These are phyloP conservation scores for Tenebrio molitor DNA, from an alignment of 1,140 invertebrate species.

Conservation along the genomic window DNA sequence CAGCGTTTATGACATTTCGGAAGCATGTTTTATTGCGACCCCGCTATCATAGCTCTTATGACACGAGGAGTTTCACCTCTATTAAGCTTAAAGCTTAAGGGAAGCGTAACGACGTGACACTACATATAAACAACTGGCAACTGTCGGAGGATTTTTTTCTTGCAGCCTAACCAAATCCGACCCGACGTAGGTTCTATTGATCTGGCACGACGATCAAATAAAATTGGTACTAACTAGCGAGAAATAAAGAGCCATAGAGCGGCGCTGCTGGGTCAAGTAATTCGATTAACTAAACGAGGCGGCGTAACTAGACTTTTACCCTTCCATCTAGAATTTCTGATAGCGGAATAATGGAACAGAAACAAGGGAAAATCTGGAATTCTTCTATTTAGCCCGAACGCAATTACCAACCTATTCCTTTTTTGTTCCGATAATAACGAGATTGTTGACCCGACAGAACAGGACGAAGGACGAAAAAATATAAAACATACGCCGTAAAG, in stretches of 20 bases:
- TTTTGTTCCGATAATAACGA: too few relatives aligned
- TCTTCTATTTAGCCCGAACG: background rate
- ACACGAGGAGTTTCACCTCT: slow-evolving; percentile 20
- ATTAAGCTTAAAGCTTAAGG: slow-evolving; percentile 31
- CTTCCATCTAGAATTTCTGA: slow-evolving; percentile 33
- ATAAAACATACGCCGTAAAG: too few relatives aligned
- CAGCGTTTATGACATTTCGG: slow-evolving; percentile 32
- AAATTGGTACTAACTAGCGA: slow-evolving; percentile 15
- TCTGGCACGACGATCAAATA: slow-evolving; percentile 5
- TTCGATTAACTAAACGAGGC: slow-evolving; percentile 38
- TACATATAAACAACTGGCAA: slow-evolving; percentile 7
- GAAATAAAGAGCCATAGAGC: slow-evolving; percentile 13
- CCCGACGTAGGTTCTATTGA: slow-evolving; percentile 8
- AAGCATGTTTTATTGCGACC: slow-evolving; percentile 6
- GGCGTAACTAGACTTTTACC: slow-evolving; percentile 27
- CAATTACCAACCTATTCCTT: too few relatives aligned
- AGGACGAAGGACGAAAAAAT: too few relatives aligned
- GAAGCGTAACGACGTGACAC: slow-evolving; percentile 22
- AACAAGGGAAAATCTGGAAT: slow-evolving; percentile 3
- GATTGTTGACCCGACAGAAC: too few relatives aligned
- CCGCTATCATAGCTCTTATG: slow-evolving; percentile 30
- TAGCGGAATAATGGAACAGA: slow-evolving; percentile 7
- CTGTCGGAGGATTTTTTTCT: slow-evolving; percentile 18
- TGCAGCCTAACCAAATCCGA: slow-evolving; percentile 8
- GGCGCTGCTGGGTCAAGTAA: slow-evolving; percentile 31